These are phyloP conservation scores for Lordiphosa clarofinis DNA, from an alignment of 1,140 invertebrate species.

Conservation along the genomic window DNA sequence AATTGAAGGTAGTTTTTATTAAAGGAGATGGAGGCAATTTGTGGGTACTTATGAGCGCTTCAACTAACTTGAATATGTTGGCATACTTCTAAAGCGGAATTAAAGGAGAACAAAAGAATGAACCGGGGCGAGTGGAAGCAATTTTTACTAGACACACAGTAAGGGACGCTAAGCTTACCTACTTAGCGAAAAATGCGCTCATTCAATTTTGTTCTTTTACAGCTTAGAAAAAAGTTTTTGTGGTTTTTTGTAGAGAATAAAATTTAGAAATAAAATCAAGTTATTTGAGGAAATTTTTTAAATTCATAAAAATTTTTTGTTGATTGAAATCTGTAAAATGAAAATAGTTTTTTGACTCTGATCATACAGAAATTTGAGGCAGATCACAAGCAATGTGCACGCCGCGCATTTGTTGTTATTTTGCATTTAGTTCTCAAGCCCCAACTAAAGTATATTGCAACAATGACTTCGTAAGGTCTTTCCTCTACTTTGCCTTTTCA, in stretches of 20 bases:
- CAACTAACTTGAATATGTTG: slow-evolving; percentile 18
- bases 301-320: no score
- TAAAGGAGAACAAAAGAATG: slow-evolving; percentile 2
- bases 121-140: neutral
- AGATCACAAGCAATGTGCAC: no score
- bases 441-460: no score
- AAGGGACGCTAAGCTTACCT: slow-evolving; percentile 7
- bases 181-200: slow-evolving; percentile 13
- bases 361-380: no score
- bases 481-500: no score
- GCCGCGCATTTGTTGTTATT: no score
- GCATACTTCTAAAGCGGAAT: slow-evolving; percentile 15
- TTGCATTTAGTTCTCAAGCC: no score
- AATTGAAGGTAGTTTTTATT: slow-evolving; percentile 2
- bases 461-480: no score
- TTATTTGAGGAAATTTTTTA: no score
- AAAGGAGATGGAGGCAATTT: slow-evolving; percentile 5
- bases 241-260: neutral
- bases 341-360: no score
- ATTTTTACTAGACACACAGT: neutral
- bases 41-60: slow-evolving; percentile 21
- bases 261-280: no score
- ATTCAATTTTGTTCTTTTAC: slow-evolving; percentile 6
- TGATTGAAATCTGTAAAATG: no score
- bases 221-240: neutral